Evolutionary conservation across 37 sponge, comb jelly and placozoan genomes (phyloP).

Genomic region (Oopsacas minuta): DNA sequence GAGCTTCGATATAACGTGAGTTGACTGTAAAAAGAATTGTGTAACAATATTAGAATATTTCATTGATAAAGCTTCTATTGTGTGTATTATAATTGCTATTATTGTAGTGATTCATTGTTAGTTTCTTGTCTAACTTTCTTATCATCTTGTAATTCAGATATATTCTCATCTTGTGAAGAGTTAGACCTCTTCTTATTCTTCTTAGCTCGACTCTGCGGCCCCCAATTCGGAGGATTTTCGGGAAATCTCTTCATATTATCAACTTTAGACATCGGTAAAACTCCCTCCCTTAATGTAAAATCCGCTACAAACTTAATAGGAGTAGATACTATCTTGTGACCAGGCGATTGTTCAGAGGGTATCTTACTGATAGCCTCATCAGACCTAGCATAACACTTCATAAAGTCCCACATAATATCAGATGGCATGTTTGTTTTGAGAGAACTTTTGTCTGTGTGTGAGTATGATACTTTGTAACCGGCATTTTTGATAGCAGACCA

Average conservation of each 20-base stretch:
- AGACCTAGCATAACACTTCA: conserved; percentile 74
- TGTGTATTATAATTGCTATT: too few species aligned
- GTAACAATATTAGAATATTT: too few species aligned
- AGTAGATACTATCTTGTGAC: not conserved
- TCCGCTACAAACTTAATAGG: conserved; percentile 23
- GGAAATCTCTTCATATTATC: conserved; percentile 70
- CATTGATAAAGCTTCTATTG: too few species aligned
- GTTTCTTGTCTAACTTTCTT: not conserved
- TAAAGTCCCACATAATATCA: conserved; percentile 80
- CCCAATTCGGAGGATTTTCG: conserved; percentile 95
- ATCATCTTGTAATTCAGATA: not conserved
- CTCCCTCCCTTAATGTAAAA: conserved; percentile 55
- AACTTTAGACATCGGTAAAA: conserved; percentile 61
- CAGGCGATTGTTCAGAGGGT: not conserved
- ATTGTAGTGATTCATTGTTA: too few species aligned
- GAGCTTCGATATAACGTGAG: too few species aligned
- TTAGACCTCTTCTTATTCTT: conserved; percentile 35
- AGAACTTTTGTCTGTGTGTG: conserved; percentile 63
- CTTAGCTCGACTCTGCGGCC: conserved; percentile 83
- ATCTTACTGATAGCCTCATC: not conserved
- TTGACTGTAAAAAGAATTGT: too few species aligned
- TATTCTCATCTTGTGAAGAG: not conserved
- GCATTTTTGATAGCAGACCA: conserved; percentile 86
- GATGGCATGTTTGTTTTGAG: conserved; percentile 86
- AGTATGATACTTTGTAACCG: conserved; percentile 75